These are phyloP conservation scores for Lasioglossum lativentre DNA, from an alignment of 2,888 invertebrate genomes.

Conservation along the genomic window DNA sequence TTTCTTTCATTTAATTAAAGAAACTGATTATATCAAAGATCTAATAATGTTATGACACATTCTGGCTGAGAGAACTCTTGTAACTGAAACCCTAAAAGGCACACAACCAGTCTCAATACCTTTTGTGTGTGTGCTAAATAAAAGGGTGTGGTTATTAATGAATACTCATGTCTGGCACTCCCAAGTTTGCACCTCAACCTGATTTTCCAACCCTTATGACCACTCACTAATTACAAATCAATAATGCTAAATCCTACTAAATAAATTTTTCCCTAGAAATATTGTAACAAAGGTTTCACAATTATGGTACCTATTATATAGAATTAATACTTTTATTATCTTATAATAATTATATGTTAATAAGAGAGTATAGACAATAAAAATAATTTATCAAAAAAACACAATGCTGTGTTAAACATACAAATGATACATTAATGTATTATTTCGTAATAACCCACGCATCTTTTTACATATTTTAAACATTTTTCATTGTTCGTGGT, in stretches of 20 bases:
- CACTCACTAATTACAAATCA: constrained; percentile 57
- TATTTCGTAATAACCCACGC: constrained; percentile 59
- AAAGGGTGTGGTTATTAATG: constrained; percentile 78
- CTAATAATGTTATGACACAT: constrained; percentile 19
- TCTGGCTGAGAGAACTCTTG: constrained; percentile 19
- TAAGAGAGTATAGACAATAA: constrained; percentile 78
- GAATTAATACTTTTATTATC: constrained; percentile 74
- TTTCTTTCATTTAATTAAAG: constrained; percentile 14
- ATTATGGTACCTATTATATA: constrained; percentile 47
- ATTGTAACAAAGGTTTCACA: constrained; percentile 49
- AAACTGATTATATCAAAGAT: constrained; percentile 18
- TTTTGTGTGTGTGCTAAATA: constrained; percentile 42
- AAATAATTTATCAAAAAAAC: constrained; percentile 80
- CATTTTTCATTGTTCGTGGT: constrained; percentile 36
- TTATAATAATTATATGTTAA: constrained; percentile 73
- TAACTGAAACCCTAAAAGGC: constrained; percentile 53
- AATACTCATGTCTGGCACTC: constrained; percentile 73
- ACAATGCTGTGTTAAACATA: constrained; percentile 59
- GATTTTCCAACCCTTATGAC: constrained; percentile 28
- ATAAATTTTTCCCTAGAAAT: constrained; percentile 19
- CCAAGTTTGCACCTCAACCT: constrained; percentile 69
- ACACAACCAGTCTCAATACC: constrained; percentile 20
- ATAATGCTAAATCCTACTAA: constrained; percentile 43
- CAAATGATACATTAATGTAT: constrained; percentile 37
- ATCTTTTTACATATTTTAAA: constrained; percentile 22